Conservation (phyloP, 2,113 vertebrate species). For the Psilopsiagon aymara region DNA sequence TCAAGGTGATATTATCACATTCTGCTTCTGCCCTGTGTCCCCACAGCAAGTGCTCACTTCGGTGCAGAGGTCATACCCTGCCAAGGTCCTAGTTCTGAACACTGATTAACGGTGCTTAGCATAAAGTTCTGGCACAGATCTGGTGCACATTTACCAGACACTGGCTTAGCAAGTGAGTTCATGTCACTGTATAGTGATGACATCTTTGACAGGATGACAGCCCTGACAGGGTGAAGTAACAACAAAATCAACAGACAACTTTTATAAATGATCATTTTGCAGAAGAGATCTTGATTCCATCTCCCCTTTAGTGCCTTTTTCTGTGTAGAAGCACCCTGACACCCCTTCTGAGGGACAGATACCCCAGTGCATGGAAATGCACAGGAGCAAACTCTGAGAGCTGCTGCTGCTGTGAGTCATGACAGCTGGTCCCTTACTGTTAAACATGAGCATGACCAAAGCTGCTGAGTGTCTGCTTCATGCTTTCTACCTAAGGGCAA, state of each 20-base stretch:
- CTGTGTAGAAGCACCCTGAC: neutral
- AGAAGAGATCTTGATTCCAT: neutral
- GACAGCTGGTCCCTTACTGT: neutral
- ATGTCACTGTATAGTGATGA: neutral
- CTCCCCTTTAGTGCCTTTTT: neutral
- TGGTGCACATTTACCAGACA: neutral
- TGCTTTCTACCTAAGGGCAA: neutral
- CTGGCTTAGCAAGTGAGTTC: neutral
- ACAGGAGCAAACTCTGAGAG: neutral
- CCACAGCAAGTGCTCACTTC: neutral
- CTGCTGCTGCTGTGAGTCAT: neutral
- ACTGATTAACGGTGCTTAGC: neutral
- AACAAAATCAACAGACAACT: neutral
- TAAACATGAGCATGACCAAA: neutral
- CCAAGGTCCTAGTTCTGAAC: neutral
- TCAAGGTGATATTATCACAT: rapidly evolving
- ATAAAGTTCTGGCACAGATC: neutral
- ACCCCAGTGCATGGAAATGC: neutral
- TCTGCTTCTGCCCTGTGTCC: neutral
- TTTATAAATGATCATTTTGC: neutral
- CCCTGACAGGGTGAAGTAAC: neutral
- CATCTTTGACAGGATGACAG: neutral
- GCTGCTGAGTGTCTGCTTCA: neutral
- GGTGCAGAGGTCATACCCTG: neutral
- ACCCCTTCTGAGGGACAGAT: neutral